These are phyloP conservation scores for Bettongia penicillata DNA, from an alignment of 2,113 vertebrate genomes.

Conservation along the genomic window DNA sequence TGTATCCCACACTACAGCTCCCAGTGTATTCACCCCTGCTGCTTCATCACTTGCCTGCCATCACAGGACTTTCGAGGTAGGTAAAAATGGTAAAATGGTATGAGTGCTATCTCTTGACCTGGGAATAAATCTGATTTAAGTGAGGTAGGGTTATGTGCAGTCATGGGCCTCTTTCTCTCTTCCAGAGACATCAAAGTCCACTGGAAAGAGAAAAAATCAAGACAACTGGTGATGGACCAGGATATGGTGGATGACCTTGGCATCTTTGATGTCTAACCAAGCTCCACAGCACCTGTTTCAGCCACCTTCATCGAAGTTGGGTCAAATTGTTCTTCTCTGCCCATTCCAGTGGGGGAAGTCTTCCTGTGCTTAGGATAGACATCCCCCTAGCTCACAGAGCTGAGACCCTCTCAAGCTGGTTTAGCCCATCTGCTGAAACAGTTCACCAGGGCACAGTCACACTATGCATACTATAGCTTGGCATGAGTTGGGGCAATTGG, in stretches of 20 bases:
- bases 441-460: too few relatives aligned
- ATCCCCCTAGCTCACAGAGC: too few relatives aligned
- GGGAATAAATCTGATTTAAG: background rate
- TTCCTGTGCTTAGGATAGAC: background rate
- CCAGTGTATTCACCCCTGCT: too few relatives aligned
- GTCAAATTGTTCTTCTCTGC: background rate
- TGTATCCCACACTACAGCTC: too few relatives aligned
- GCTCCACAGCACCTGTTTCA: too few relatives aligned
- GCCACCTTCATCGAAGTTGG: background rate
- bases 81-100: too few relatives aligned
- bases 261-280: background rate
- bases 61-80: too few relatives aligned
- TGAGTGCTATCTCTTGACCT: background rate
- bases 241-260: background rate
- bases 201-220: background rate
- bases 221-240: background rate
- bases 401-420: too few relatives aligned
- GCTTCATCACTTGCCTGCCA: too few relatives aligned
- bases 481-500: too few relatives aligned
- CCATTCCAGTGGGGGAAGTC: background rate
- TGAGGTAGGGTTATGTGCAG: background rate
- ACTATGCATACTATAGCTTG: too few relatives aligned
- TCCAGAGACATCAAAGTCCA: background rate
- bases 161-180: background rate
- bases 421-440: too few relatives aligned